phyloP scores from a whole-genome alignment of 2,113 vertebrate species.

The Odontesthes bonariensis region DNA sequence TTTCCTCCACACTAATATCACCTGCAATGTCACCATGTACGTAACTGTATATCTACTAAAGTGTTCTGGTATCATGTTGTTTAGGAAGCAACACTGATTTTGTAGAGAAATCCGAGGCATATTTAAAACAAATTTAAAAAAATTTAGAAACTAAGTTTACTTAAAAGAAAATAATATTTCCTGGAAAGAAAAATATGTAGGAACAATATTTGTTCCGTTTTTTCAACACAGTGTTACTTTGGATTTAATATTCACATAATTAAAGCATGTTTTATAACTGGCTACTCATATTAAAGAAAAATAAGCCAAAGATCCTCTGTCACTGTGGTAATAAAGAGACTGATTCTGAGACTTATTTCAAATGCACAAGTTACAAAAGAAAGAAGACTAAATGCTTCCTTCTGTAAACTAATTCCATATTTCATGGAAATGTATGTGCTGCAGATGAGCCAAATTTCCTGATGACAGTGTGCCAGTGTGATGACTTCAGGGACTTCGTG shows the following conservation, averaged over 20 bases:
- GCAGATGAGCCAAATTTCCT: constrained; percentile 5
- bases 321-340: neutral
- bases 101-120: neutral
- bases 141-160: too few species aligned
- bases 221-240: neutral
- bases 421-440: neutral
- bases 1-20: constrained; percentile 71
- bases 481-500: constrained; percentile 51
- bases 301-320: neutral
- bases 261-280: too few species aligned
- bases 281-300: too few species aligned
- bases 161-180: too few species aligned
- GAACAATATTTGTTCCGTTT: too few species aligned
- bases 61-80: constrained; percentile 6
- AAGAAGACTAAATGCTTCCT: neutral
- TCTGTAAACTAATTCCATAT: neutral
- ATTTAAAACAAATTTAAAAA: too few species aligned
- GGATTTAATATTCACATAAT: neutral
- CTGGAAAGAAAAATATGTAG: too few species aligned
- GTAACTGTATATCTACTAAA: constrained; percentile 8
- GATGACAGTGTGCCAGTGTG: neutral
- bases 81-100: neutral
- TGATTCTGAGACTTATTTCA: neutral
- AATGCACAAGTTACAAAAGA: neutral
- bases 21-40: constrained; percentile 38